Evolutionary conservation across 2,113 vertebrate genomes (phyloP).

Genomic region (Callocephalon fimbriatum): DNA sequence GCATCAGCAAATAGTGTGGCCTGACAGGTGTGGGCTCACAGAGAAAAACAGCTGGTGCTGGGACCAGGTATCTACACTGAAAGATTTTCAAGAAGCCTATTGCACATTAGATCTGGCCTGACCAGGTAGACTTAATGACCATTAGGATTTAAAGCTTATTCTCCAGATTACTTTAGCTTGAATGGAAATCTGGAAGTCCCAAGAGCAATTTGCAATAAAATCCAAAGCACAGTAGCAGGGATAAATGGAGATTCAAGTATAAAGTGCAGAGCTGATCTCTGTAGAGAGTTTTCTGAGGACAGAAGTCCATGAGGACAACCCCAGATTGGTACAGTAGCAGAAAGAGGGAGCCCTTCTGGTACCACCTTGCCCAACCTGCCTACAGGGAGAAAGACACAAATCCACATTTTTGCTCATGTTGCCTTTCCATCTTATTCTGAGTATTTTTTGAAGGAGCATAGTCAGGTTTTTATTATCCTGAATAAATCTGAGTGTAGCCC

Average conservation of each 20-base stretch:
- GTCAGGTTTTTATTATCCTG: background rate
- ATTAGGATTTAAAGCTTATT: background rate
- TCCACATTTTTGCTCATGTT: background rate
- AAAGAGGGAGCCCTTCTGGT: background rate
- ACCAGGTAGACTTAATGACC: background rate
- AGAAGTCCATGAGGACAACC: accelerated
- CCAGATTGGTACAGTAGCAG: background rate
- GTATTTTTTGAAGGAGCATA: background rate
- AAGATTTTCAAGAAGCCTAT: background rate
- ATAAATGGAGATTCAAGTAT: background rate
- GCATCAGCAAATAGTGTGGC: background rate
- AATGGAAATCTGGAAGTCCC: background rate
- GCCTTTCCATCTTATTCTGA: background rate
- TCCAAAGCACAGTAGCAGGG: background rate
- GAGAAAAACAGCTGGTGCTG: background rate
- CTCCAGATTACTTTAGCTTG: background rate
- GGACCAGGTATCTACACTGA: background rate
- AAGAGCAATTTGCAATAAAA: background rate
- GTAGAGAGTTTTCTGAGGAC: background rate
- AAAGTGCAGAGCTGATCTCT: background rate
- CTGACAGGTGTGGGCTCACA: background rate
- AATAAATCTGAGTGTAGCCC: background rate
- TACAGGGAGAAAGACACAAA: background rate
- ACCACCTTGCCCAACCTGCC: background rate
- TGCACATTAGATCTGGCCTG: background rate